These are phyloP conservation scores for Calliopum simillimum DNA, from an alignment of 2,888 invertebrate species.

Conservation along the genomic window DNA sequence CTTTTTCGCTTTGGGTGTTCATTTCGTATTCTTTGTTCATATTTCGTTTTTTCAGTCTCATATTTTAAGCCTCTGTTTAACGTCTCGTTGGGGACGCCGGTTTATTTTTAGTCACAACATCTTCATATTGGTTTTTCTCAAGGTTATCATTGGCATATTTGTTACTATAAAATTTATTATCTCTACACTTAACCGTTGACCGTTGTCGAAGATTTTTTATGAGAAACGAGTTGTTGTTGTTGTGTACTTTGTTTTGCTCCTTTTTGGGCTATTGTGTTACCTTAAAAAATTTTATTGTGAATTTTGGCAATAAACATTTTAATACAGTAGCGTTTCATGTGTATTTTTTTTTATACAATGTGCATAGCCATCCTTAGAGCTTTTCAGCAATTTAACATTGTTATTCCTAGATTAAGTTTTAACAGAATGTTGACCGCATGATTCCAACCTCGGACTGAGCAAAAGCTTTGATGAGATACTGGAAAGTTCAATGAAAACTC, in stretches of 20 bases:
- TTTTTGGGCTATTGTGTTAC: not conserved
- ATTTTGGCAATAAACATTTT: too few species aligned
- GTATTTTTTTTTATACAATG: too few species aligned
- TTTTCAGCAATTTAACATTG: too few species aligned
- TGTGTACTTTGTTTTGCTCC: not conserved
- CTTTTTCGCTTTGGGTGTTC: not conserved
- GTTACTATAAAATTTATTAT: conserved; percentile 21
- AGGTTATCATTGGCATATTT: conserved; percentile 9
- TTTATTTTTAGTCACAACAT: not conserved
- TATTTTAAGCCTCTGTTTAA: not conserved
- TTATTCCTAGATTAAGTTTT: too few species aligned
- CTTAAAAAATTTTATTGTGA: too few species aligned
- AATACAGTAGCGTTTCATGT: too few species aligned
- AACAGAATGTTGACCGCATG: too few species aligned
- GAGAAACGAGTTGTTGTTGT: conserved; percentile 10
- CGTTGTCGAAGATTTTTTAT: not conserved
- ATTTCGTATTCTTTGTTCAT: not conserved
- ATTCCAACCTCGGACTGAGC: too few species aligned
- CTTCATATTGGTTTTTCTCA: conserved; percentile 5
- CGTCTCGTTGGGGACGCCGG: not conserved
- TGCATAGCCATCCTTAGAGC: too few species aligned
- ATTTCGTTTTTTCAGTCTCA: not conserved
- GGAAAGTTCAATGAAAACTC: too few species aligned
- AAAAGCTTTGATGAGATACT: too few species aligned
- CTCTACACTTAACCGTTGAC: not conserved